phyloP scores from a whole-genome alignment of 1,140 invertebrate species.

The Cotesia vestalis region DNA sequence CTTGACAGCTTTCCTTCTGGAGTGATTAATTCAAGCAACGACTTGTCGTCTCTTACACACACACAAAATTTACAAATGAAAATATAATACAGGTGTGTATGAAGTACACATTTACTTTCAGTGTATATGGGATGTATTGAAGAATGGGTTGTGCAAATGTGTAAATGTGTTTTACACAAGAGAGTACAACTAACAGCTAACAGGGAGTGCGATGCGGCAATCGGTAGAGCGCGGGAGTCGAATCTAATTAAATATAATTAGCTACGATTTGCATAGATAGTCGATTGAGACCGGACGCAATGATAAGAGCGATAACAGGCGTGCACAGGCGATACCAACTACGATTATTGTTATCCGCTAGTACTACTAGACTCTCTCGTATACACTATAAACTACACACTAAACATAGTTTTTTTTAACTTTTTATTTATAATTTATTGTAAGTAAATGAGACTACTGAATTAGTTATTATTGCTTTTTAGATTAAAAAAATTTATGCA shows the following conservation, averaged over 20 bases:
- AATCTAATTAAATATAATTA: constrained; percentile 69
- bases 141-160: background rate
- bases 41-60: constrained; percentile 6
- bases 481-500: no score
- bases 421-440: constrained; percentile 19
- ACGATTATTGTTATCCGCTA: constrained; percentile 62
- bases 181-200: constrained; percentile 23
- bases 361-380: constrained; percentile 15
- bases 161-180: constrained; percentile 18
- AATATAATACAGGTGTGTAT: constrained; percentile 7
- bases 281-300: constrained; percentile 64
- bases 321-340: constrained; percentile 59
- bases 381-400: constrained; percentile 3
- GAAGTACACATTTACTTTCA: background rate
- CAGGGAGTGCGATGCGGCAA: constrained; percentile 46
- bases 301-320: constrained; percentile 64
- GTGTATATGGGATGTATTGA: constrained; percentile 18
- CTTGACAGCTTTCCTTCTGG: constrained; percentile 26
- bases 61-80: background rate
- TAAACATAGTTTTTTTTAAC: constrained; percentile 30
- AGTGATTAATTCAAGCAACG: constrained; percentile 23
- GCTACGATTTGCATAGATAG: constrained; percentile 67
- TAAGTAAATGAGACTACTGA: no score
- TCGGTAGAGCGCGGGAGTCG: constrained; percentile 59
- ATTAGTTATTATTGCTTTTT: no score